Evolutionary conservation across 1,140 invertebrate genomes (phyloP).

Genomic region (Camponotus pennsylvanicus): DNA sequence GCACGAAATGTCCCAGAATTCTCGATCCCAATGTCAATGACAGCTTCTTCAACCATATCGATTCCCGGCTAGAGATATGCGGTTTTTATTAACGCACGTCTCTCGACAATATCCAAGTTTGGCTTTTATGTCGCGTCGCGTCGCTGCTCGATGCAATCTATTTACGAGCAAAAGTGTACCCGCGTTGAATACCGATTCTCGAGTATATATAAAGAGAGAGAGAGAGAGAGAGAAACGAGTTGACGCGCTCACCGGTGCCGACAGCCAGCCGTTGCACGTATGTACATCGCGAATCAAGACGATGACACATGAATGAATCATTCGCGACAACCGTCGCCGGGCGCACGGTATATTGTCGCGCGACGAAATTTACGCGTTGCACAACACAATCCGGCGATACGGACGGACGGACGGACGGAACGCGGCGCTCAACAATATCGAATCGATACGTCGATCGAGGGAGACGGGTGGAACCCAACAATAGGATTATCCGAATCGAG

Average conservation of each 20-base stretch:
- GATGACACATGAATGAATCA: conserved; percentile 75
- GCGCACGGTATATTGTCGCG: conserved; percentile 13
- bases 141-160: conserved; percentile 61
- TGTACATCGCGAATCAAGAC: conserved; percentile 71
- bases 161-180: conserved; percentile 67
- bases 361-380: conserved; percentile 48
- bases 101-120: neutral
- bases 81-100: conserved; percentile 19
- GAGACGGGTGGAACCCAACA: conserved; percentile 27
- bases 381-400: neutral
- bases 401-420: neutral
- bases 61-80: neutral
- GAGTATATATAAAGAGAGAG: neutral
- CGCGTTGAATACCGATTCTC: conserved; percentile 58
- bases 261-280: conserved; percentile 45
- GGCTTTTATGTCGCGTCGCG: conserved; percentile 27
- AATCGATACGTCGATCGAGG: conserved; percentile 37
- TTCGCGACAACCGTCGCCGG: conserved; percentile 7
- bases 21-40: neutral
- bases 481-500: conserved; percentile 43
- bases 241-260: conserved; percentile 6
- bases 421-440: conserved; percentile 22
- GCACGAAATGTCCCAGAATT: neutral
- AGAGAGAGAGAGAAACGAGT: conserved; percentile 48
- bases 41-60: neutral